Evolutionary conservation across 2,797 vertebrate species (phyloP).

Genomic region (Squalus acanthias): DNA sequence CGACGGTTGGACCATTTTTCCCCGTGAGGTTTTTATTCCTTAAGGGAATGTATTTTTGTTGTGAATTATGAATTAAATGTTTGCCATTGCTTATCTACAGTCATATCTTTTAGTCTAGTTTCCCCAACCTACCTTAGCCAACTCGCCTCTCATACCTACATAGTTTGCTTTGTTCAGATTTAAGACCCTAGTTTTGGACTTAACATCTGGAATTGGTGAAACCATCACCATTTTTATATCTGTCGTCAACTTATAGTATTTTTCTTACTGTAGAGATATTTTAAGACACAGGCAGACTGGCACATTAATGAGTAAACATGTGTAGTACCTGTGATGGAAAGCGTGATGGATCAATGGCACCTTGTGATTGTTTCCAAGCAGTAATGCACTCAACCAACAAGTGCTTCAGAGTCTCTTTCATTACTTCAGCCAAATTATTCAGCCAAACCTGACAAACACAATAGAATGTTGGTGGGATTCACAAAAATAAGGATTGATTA

Average conservation of each 20-base stretch:
- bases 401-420: conserved; percentile 85
- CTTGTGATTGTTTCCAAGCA: conserved; percentile 65
- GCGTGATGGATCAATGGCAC: conserved; percentile 72
- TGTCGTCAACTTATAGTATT: background rate
- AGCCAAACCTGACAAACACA: conserved; percentile 74
- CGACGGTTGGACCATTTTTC: too few relatives aligned
- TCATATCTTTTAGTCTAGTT: too few relatives aligned
- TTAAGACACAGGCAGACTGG: background rate
- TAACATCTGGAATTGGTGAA: background rate
- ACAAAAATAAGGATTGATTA: conserved; percentile 7
- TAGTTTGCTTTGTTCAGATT: too few relatives aligned
- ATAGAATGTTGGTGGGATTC: conserved; percentile 37
- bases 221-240: background rate
- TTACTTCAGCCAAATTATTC: conserved; percentile 76
- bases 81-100: too few relatives aligned
- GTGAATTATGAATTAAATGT: too few relatives aligned
- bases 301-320: background rate
- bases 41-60: too few relatives aligned
- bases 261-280: background rate
- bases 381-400: conserved; percentile 77
- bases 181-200: too few relatives aligned
- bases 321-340: conserved; percentile 84
- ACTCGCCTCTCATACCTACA: too few relatives aligned
- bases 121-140: too few relatives aligned
- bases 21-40: too few relatives aligned